Conservation (phyloP, 2,797 vertebrate species). For the Phoebastria nigripes region DNA sequence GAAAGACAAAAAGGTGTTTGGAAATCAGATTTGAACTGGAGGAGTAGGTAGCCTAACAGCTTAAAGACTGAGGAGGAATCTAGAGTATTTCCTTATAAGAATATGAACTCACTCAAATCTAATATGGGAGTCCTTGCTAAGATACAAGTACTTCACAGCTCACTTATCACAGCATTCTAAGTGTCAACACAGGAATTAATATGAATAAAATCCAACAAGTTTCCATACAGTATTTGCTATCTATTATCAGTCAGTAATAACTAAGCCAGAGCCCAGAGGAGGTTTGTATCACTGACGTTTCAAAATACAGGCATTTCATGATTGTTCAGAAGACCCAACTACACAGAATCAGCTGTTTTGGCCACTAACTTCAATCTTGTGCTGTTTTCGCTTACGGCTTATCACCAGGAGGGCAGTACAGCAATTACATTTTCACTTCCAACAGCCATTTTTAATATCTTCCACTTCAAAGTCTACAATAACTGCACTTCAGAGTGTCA, state of each 20-base stretch:
- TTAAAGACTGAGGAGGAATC: not conserved
- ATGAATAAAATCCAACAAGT: not conserved
- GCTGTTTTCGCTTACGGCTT: rapidly evolving
- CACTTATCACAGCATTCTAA: not conserved
- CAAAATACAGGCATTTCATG: not conserved
- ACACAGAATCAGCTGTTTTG: not conserved
- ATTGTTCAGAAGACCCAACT: not conserved
- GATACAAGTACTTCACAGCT: not conserved
- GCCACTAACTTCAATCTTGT: not conserved
- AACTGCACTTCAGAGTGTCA: not conserved
- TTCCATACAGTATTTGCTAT: not conserved
- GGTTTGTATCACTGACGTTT: not conserved
- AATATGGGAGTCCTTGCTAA: not conserved
- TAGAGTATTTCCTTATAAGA: not conserved
- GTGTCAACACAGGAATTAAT: not conserved
- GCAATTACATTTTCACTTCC: conserved; percentile 30
- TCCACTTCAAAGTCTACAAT: conserved; percentile 7
- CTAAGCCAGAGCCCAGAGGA: not conserved
- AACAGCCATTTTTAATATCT: conserved; percentile 26
- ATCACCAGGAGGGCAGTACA: not conserved
- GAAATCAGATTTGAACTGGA: not conserved
- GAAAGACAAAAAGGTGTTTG: not conserved
- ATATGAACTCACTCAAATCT: not conserved
- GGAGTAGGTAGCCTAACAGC: not conserved
- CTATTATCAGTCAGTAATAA: not conserved